phyloP scores from a whole-genome alignment of 2,113 vertebrate species.

The Platysteira castanea region DNA sequence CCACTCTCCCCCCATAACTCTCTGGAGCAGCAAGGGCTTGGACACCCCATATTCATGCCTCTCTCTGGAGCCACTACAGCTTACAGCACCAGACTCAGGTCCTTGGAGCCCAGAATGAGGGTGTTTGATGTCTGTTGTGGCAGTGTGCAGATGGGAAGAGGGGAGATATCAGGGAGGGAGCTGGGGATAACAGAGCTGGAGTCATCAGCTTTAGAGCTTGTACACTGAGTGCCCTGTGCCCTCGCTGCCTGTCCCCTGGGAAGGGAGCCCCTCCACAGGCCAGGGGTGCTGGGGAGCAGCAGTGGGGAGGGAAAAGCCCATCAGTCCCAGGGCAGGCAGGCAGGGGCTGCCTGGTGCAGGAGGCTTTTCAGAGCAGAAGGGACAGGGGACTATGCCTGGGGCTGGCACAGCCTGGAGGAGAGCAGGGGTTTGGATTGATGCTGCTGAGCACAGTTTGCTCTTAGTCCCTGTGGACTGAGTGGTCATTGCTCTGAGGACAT shows the following conservation, averaged over 20 bases:
- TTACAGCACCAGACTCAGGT: constrained; percentile 41
- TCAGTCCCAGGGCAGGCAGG: background rate
- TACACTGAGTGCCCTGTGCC: background rate
- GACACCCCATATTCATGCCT: background rate
- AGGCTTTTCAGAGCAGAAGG: background rate
- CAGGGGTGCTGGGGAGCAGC: background rate
- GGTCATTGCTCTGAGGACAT: fast-evolving
- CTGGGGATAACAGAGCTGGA: background rate
- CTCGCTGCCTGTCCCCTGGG: background rate
- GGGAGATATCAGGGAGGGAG: background rate
- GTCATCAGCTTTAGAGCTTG: background rate
- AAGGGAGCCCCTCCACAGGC: background rate
- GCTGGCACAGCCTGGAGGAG: background rate
- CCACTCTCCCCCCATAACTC: background rate
- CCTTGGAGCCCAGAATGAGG: background rate
- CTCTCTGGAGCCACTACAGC: background rate
- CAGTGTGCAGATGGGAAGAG: background rate
- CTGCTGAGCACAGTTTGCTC: background rate
- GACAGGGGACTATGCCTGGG: background rate
- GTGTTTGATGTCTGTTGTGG: background rate
- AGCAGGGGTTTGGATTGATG: background rate
- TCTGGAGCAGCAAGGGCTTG: background rate
- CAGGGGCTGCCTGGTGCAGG: background rate
- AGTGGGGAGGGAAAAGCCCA: background rate
- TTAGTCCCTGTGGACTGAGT: fast-evolving